Base-by-base conservation (phyloP, 2,888 invertebrate species). In the Dysmachus trigonus region DNA sequence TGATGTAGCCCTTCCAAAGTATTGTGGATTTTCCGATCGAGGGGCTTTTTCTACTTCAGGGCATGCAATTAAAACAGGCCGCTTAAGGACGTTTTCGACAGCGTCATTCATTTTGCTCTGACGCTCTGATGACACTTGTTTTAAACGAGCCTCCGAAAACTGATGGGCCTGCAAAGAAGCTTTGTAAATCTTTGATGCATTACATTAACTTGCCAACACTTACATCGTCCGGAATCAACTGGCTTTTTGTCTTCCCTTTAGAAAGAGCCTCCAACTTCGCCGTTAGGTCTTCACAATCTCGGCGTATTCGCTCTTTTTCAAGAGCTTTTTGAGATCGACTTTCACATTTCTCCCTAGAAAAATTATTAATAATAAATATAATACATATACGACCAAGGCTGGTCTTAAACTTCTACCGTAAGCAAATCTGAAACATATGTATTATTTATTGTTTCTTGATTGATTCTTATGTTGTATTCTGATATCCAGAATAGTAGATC, bases 81-180 rank as follows among this genome's bases (percentile, higher is more conserved):
- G 89, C 85, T 89, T 87, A 2, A 92, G 87, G 86, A 92, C 89
- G 87, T 92, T 92, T 87, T 93, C 93, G 87, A 94, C 91, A 0
- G 92, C 93, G 62, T 93, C 91, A 88, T 94, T 94, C 89, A 94
- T 92, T 87, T 92, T 92, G 81, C 91, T 91, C 88, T 94, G 94
- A 72, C 92, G 92, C 22, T 92, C 91, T 10, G 89, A 88, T 53
- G 93, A 91, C 33, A 90, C 88, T 87, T 93, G 92, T 22, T 91
- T 91, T 86, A 92, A 90, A 15, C 93, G 91, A 73, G 91, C 91
- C 27, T 92, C 92, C 0, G 92, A 89, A 90, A 93, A 91, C 82
- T 93, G 92, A 87, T 92, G 90, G 0, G 91, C 89, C 91, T 91
- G 27, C 8, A 87, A 81, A 51, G 4, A 41, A 15, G 74, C 31